Base-by-base conservation (phyloP, 2,797 vertebrate genomes). In the Acipenser ruthenus region DNA sequence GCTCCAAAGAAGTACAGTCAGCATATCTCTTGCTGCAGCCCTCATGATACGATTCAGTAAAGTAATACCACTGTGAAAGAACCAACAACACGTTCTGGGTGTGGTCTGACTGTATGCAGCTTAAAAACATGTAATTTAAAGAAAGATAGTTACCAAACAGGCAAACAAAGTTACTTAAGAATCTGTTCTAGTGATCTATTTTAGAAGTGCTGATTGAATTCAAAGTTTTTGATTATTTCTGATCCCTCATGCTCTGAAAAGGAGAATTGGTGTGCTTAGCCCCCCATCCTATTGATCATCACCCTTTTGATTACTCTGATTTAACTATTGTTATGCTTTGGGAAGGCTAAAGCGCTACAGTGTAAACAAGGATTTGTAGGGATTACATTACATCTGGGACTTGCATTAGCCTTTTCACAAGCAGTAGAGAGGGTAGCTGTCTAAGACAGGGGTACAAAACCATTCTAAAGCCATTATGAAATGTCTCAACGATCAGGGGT, bases 301-400 rank as follows among this genome's bases (percentile, higher is more conserved):
- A 86, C 76, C 53, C 69, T 58, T 73, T 79, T 59, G 73, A 37
- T 74, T 37, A 75, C 77, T 55, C 65, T 76, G 60, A 74, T 84
- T 86, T 82, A 85, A 82, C 70, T 76, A 88, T 88, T 83, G 85
- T 79, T 72, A 62, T 66, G 72, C 83, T 83, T 73, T 73, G 72
- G 77, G 74, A 73, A 73, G 74, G 76, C 79, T 82, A 83, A 78
- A 82, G 77, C 80, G 82, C 80, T 80, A 79, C 83, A 84, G 81
- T 79, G 76, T 82, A 83, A 83, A 77, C 74, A 71, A 78, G 78
- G 79, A 86, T 88, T 86, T 84, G 84, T 80, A 79, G 77, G 83
- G 87, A 86, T 90, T 89, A 89, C 80, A 82, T 83, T 87, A 86
- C 88, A 87, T 77, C 81, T 78, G 78, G 78, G 76, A 86, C 86